Conservation (phyloP, 2,113 vertebrate species). For the Halcyon senegalensis region DNA sequence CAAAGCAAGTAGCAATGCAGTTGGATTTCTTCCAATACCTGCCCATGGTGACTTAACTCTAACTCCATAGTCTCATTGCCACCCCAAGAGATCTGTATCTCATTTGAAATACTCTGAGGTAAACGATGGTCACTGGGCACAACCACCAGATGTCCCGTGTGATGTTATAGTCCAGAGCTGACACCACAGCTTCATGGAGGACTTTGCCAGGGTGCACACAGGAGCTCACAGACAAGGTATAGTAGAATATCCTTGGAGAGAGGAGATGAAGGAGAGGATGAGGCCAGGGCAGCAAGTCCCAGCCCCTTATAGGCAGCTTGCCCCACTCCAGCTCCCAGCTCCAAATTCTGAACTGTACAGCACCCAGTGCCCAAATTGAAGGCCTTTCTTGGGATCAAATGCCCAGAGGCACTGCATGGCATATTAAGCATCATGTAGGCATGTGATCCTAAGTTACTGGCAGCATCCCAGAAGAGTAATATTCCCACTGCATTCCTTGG, state of each 20-base stretch:
- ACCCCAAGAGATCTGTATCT: neutral
- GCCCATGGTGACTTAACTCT: neutral
- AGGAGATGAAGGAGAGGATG: neutral
- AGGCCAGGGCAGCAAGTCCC: neutral
- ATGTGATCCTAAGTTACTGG: constrained; percentile 49
- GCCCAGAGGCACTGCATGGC: constrained; percentile 25
- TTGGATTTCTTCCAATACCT: neutral
- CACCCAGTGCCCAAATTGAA: neutral
- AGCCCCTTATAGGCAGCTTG: neutral
- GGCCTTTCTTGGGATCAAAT: neutral
- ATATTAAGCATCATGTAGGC: constrained; percentile 49
- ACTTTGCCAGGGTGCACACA: neutral
- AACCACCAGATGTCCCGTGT: neutral
- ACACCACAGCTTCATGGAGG: neutral
- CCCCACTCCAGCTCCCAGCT: neutral
- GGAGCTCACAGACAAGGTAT: neutral
- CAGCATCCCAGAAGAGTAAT: constrained; percentile 51
- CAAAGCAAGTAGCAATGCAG: neutral
- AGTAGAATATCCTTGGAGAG: neutral
- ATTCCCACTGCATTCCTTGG: constrained; percentile 68
- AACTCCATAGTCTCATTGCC: neutral
- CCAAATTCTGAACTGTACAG: neutral
- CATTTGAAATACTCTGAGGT: neutral
- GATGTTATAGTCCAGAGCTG: neutral
- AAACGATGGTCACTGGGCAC: neutral